Evolutionary conservation across 2,113 vertebrate genomes (phyloP), one percentile per base, ranked within the genome.

Genomic region (Silurus meridionalis): DNA sequence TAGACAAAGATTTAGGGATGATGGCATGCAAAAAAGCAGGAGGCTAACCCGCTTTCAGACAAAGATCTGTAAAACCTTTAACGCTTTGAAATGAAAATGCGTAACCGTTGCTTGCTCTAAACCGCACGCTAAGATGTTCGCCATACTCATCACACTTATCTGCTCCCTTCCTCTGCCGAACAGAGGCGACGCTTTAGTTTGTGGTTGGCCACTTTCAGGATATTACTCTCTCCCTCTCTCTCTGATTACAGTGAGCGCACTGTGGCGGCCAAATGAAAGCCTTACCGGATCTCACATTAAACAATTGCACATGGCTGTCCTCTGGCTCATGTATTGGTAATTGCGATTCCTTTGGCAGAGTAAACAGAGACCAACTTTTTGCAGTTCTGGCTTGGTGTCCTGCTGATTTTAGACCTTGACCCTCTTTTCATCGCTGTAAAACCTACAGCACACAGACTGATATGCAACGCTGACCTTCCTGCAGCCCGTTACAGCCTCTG

Each of bases 11-110:
- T 75, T 84, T 77, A 77, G 52, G 37, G 10, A 74, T 46, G 55
- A 28, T 69, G 53, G 28, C 13, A 48, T 14, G 21, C 46, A 78
- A n/a, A 53, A 21, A 50, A 50, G 55, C 78, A 11, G 25, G 78
- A 80, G 60, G 53, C 60, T 80, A 53, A 5, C 82, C 89, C 57
- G 3, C 63, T 48, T 86, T 64, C 78, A 85, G 17, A 86, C 75
- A 86, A 82, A 66, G 64, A 84, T 66, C 85, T 86, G 86, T 85
- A 89, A 89, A 91, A 90, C 88, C 89, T 48, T 75, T 64, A 87
- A 60, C 11, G 55, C 63, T 85, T 88, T 86, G 80, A 86, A 88
- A 88, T 86, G 53, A 46, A 83, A 64, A 69, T 85, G 61, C 14
- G n/a, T 82, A 82, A 88, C 72, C 63, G n/a, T 50, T 57, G 50